A percentile compares a stretch with the other conserved stretches of the same genome.
Conservation (phyloP, 2,113 vertebrate genomes). For the Jacana jacana region DNA sequence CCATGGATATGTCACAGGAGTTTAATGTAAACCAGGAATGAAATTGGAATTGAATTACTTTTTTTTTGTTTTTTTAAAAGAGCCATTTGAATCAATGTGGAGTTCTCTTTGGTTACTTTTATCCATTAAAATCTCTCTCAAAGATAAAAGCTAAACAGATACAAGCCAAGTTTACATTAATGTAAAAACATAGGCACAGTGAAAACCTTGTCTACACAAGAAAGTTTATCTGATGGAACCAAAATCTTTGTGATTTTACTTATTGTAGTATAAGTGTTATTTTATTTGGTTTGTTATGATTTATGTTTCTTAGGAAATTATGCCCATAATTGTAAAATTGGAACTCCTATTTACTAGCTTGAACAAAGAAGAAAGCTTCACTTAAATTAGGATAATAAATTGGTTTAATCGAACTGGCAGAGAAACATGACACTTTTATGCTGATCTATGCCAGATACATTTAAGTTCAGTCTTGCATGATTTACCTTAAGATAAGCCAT, state of each 20-base stretch:
- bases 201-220: not conserved
- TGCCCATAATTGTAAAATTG: not conserved
- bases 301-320: constrained; percentile 1
- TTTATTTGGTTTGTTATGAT: not conserved
- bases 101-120: not conserved
- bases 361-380: not conserved
- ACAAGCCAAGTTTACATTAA: not conserved
- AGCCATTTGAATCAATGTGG: not conserved
- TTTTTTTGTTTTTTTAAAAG: too few species aligned
- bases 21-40: not conserved
- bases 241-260: not conserved
- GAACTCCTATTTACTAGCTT: not conserved
- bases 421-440: not conserved
- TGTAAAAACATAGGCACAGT: not conserved
- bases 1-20: not conserved
- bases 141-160: not conserved
- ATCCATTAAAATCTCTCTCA: not conserved
- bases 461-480: not conserved
- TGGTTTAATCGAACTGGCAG: not conserved
- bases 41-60: not conserved
- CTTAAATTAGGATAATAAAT: not conserved
- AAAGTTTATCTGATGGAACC: not conserved
- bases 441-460: not conserved
- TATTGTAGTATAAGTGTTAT: not conserved
- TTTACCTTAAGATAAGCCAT: not conserved